phyloP scores from a whole-genome alignment of 2,888 invertebrate genomes.

The Acronicta psi region DNA sequence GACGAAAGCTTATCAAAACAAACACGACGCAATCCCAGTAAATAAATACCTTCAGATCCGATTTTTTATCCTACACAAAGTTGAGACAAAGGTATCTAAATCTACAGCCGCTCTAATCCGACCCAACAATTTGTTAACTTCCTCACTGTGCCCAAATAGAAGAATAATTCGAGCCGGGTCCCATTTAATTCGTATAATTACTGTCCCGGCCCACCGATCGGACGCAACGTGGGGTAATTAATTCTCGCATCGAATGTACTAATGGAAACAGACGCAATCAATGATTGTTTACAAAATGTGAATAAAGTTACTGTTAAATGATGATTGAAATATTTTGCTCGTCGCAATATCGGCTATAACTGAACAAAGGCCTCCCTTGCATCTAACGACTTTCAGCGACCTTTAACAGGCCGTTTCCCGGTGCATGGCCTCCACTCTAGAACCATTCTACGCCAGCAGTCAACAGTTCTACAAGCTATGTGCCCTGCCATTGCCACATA shows the following conservation, averaged over 20 bases:
- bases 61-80: slow-evolving; percentile 17
- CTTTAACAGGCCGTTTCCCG: too few relatives aligned
- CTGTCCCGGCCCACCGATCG: slow-evolving; percentile 28
- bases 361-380: too few relatives aligned
- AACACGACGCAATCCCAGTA: not conserved
- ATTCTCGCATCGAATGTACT: slow-evolving; percentile 39
- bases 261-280: slow-evolving; percentile 15
- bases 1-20: too few relatives aligned
- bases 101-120: slow-evolving; percentile 33
- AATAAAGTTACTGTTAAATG: slow-evolving; percentile 9
- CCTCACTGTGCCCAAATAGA: slow-evolving; percentile 39
- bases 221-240: slow-evolving; percentile 43
- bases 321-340: slow-evolving; percentile 12
- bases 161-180: slow-evolving; percentile 33
- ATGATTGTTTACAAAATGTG: slow-evolving; percentile 19
- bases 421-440: too few relatives aligned
- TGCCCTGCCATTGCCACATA: too few relatives aligned
- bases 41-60: not conserved
- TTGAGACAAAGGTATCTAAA: slow-evolving; percentile 39
- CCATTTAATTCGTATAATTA: slow-evolving; percentile 53
- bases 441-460: too few relatives aligned
- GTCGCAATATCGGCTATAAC: too few relatives aligned
- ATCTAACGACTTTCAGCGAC: too few relatives aligned
- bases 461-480: too few relatives aligned
- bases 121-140: slow-evolving; percentile 53